phyloP scores from a whole-genome alignment of 1,140 invertebrate species.

The Leptopilina boulardi region DNA sequence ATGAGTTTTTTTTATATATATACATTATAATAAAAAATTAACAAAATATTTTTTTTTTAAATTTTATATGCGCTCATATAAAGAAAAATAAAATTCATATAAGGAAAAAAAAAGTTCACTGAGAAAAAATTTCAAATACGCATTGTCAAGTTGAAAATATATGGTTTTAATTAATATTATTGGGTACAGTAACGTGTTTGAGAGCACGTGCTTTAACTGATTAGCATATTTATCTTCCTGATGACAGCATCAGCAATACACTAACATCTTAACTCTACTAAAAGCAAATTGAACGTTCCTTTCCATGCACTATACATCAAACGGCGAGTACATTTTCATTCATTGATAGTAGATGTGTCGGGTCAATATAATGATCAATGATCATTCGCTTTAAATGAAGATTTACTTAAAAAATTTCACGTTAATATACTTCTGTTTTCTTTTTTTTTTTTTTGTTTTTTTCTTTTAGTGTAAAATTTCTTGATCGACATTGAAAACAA shows the following conservation, averaged over 20 bases:
- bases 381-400: background rate
- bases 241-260: conserved; percentile 2
- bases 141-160: background rate
- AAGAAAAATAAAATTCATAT: too few relatives aligned
- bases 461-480: too few relatives aligned
- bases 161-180: background rate
- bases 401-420: background rate
- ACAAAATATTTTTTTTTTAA: too few relatives aligned
- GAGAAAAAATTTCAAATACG: background rate
- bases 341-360: background rate
- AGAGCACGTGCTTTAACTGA: conserved; percentile 17
- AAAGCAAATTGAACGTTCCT: background rate
- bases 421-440: background rate
- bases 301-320: background rate
- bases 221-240: conserved; percentile 17
- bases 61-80: too few relatives aligned
- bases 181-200: background rate
- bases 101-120: too few relatives aligned
- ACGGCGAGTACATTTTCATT: background rate
- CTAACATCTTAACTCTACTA: conserved; percentile 6
- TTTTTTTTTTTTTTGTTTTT: background rate
- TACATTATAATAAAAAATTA: too few relatives aligned
- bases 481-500: too few relatives aligned
- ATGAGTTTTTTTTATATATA: too few relatives aligned
- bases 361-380: conserved; percentile 4